These are phyloP conservation scores for Trogon melanurus DNA, from an alignment of 2,113 vertebrate species.

Conservation along the genomic window DNA sequence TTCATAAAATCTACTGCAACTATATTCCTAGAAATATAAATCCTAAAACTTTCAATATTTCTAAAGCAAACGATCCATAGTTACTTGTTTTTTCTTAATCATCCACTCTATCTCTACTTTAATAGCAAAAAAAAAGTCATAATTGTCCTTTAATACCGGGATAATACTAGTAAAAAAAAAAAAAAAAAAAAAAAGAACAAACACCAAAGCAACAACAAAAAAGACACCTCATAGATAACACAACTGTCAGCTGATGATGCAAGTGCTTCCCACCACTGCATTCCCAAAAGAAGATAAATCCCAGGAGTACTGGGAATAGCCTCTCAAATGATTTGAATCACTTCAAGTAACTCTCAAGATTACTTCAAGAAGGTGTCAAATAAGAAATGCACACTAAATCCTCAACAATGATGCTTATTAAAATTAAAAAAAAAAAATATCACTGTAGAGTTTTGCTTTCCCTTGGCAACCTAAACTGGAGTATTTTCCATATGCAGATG, in stretches of 20 bases:
- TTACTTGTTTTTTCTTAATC: neutral
- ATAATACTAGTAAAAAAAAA: neutral
- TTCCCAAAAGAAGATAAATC: neutral
- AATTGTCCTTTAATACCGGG: neutral
- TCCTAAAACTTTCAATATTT: constrained; percentile 1
- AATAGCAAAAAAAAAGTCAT: neutral
- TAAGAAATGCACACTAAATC: neutral
- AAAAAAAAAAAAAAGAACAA: neutral
- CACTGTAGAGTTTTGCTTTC: neutral
- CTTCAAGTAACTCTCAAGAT: neutral
- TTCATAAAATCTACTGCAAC: constrained; percentile 57
- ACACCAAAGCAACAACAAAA: neutral
- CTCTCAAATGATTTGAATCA: neutral
- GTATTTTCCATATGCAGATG: neutral
- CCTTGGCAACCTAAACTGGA: neutral
- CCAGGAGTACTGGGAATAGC: neutral
- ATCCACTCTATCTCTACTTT: neutral
- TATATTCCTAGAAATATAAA: constrained; percentile 54
- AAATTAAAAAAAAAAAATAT: neutral
- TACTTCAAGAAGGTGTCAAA: neutral
- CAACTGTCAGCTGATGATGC: neutral
- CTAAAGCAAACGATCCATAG: constrained; percentile 19
- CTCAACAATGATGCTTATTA: neutral
- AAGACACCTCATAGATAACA: neutral
- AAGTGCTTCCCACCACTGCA: neutral